Conservation (phyloP, 2,888 invertebrate species). For the Drosophila macrothrix region DNA sequence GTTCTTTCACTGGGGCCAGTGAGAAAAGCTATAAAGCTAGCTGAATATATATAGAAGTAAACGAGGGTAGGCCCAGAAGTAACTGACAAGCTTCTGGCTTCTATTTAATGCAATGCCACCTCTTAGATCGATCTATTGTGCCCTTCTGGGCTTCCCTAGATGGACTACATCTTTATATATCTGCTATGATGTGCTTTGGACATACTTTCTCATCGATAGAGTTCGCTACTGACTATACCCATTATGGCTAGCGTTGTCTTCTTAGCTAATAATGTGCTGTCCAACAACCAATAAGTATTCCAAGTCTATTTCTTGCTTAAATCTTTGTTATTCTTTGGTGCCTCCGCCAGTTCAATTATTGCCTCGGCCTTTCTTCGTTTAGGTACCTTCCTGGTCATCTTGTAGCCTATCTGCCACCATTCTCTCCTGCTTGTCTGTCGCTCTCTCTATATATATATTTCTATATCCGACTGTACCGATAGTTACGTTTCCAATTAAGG, state of each 20-base stretch:
- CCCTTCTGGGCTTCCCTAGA: neutral
- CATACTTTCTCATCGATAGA: neutral
- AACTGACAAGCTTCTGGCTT: neutral
- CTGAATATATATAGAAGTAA: too few relatives aligned
- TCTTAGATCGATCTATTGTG: neutral
- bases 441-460: too few relatives aligned
- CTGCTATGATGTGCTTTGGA: neutral
- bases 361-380: neutral
- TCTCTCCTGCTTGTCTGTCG: neutral
- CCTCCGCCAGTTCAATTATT: neutral
- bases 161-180: neutral
- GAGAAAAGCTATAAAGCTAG: conserved; percentile 4
- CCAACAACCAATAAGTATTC: neutral
- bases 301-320: neutral
- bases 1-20: neutral
- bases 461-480: too few relatives aligned
- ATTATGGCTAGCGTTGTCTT: too few relatives aligned
- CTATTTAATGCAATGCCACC: too few relatives aligned
- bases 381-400: neutral
- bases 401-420: neutral
- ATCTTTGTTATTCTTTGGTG: neutral
- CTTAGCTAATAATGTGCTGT: neutral
- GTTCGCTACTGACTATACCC: neutral
- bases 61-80: conserved; percentile 1
- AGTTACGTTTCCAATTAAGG: too few relatives aligned